These are phyloP conservation scores for Turritopsis dohrnii DNA, from an alignment of 30 jellyfish, hydroid and myxozoan species.

Conservation along the genomic window DNA sequence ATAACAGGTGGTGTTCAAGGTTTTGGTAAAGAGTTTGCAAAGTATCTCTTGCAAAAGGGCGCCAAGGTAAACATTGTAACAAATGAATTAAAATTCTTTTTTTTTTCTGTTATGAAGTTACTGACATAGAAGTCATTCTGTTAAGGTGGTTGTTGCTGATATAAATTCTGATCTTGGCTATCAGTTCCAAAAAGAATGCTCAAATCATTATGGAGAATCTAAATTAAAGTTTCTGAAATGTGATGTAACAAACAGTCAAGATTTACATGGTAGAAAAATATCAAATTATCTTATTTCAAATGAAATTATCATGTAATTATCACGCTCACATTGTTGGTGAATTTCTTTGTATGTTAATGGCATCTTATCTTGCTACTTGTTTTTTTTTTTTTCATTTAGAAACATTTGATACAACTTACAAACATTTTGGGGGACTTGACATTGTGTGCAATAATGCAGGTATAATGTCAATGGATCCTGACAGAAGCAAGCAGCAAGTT, in stretches of 20 bases:
- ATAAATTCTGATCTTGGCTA: slow-evolving; percentile 38
- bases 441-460: slow-evolving; percentile 74
- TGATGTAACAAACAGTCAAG: slow-evolving; percentile 51
- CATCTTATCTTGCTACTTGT: background rate
- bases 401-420: slow-evolving; percentile 34
- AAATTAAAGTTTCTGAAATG: slow-evolving; percentile 41
- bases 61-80: slow-evolving; percentile 47
- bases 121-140: background rate
- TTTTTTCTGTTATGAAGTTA: too few species aligned
- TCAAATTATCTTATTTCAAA: too few species aligned
- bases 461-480: background rate
- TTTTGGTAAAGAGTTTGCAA: slow-evolving; percentile 57
- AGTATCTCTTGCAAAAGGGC: slow-evolving; percentile 46
- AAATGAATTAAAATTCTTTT: too few species aligned
- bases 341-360: background rate
- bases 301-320: too few species aligned
- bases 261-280: slow-evolving; percentile 51
- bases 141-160: slow-evolving; percentile 58
- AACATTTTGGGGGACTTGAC: slow-evolving; percentile 54
- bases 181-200: slow-evolving; percentile 29
- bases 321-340: background rate
- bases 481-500: slow-evolving; percentile 30
- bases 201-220: slow-evolving; percentile 39
- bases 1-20: slow-evolving; percentile 84
- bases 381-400: slow-evolving; percentile 17